Evolutionary conservation across 2,113 vertebrate species (phyloP), one percentile per base, ranked within the genome.

Genomic region (Barbus barbus): DNA sequence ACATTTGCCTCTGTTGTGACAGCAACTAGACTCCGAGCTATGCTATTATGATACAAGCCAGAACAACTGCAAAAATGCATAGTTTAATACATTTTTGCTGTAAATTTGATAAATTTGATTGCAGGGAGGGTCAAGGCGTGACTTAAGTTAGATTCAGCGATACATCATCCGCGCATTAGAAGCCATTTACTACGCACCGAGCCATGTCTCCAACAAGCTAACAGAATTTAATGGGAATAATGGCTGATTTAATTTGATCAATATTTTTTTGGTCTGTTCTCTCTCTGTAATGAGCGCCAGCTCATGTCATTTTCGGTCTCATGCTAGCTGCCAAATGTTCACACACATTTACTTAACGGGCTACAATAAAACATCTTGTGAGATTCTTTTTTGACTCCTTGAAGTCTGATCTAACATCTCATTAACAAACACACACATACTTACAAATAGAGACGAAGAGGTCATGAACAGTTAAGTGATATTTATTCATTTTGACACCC

Each of bases 401-500:
- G 44, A 83, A 77, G 18, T 82, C 51, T 81, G 14, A 61, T 51
- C n/a, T 24, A 77, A 20, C 24, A 65, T 78, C 36, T 1, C 6
- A 41, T 80, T 65, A 60, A 53, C 69, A 44, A 51, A 20, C 69
- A 83, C 65, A 13, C 65, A 12, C 48, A 58, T 3, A 12, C n/a
- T 48, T 1, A 33, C 41, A 48, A 44, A 73, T 14, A 44, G 41
- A 67, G 4, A 41, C 26, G 13, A 5, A 31, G 36, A 44, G 51
- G 14, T 48, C 63, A 69, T 61, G 65, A 72, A 73, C 83, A 31
- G 78, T 81, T 46, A 75, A 80, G 51, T 85, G 77, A 85, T 75
- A 85, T 65, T 81, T 81, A 85, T 75, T 85, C 84, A 81, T 31
- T 58, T 51, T 13, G 78, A 85, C 78, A 75, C 69, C 69, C 22